A percentile compares a stretch with the other conserved stretches of the same genome.
These are phyloP conservation scores for Monochamus saltuarius DNA, from an alignment of 1,140 invertebrate species.

Conservation along the genomic window DNA sequence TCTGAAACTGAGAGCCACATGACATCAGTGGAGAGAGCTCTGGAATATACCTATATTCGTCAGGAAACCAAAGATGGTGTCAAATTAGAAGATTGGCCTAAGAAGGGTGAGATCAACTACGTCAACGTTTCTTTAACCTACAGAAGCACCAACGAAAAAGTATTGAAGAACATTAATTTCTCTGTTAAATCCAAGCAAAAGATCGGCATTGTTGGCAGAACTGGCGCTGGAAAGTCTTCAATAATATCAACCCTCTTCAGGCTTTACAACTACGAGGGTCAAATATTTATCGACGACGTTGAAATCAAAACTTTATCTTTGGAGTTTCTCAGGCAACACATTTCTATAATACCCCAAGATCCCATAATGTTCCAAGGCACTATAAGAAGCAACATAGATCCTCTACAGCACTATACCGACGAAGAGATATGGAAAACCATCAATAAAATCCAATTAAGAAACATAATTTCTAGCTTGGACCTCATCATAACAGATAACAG, in stretches of 20 bases:
- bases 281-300: constrained; percentile 66
- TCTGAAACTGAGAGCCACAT: constrained; percentile 73
- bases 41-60: constrained; percentile 60
- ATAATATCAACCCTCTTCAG: constrained; percentile 73
- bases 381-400: constrained; percentile 61
- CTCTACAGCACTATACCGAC: constrained; percentile 57
- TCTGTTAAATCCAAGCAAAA: constrained; percentile 64
- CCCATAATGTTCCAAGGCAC: constrained; percentile 63
- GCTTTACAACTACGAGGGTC: constrained; percentile 61
- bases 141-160: constrained; percentile 60
- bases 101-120: constrained; percentile 46
- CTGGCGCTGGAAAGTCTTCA: constrained; percentile 72
- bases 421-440: constrained; percentile 43
- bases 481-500: constrained; percentile 64
- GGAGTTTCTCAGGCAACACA: constrained; percentile 56
- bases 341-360: constrained; percentile 67
- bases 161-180: constrained; percentile 66
- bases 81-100: constrained; percentile 23
- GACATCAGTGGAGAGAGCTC: constrained; percentile 75
- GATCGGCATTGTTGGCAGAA: constrained; percentile 46
- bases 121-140: constrained; percentile 68
- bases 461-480: constrained; percentile 33
- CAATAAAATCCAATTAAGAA: constrained; percentile 46
- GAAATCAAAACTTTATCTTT: constrained; percentile 63
- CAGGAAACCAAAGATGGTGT: constrained; percentile 54